A percentile compares a stretch with the other conserved stretches of the same genome.
phyloP scores from a whole-genome alignment of 2,888 invertebrate species.

The Epicampocera succincta region DNA sequence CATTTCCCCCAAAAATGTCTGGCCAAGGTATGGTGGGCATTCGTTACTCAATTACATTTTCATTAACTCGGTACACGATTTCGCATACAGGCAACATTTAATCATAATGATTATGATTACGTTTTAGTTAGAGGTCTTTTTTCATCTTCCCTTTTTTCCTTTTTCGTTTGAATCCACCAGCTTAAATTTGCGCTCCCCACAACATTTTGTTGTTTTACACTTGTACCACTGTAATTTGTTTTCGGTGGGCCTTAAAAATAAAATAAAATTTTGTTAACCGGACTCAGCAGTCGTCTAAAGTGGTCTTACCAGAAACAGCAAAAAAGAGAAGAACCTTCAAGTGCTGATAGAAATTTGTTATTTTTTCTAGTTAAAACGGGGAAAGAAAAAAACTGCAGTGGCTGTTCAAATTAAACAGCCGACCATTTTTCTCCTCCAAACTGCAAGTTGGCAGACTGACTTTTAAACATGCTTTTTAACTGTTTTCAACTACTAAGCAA shows the following conservation, averaged over 20 bases:
- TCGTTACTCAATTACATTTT: conserved; percentile 82
- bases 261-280: neutral
- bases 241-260: neutral
- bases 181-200: conserved; percentile 27
- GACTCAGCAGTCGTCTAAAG: neutral
- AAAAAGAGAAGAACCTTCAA: conserved; percentile 28
- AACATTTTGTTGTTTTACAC: conserved; percentile 55
- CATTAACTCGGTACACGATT: conserved; percentile 82
- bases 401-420: conserved; percentile 66
- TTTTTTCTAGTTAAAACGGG: conserved; percentile 24
- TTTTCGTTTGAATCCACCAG: conserved; percentile 34
- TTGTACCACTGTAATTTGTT: conserved; percentile 51
- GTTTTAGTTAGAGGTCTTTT: conserved; percentile 38
- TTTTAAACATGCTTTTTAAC: conserved; percentile 44
- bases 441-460: conserved; percentile 23
- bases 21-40: conserved; percentile 73
- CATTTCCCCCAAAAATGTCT: conserved; percentile 70
- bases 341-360: conserved; percentile 63
- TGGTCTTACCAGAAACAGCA: conserved; percentile 7
- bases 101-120: conserved; percentile 82
- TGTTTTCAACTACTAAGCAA: conserved; percentile 44
- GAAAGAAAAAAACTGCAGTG: conserved; percentile 55
- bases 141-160: neutral
- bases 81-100: conserved; percentile 81
- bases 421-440: conserved; percentile 56